Conservation (phyloP, 2,797 vertebrate species). For the Benthosema pterotum region DNA sequence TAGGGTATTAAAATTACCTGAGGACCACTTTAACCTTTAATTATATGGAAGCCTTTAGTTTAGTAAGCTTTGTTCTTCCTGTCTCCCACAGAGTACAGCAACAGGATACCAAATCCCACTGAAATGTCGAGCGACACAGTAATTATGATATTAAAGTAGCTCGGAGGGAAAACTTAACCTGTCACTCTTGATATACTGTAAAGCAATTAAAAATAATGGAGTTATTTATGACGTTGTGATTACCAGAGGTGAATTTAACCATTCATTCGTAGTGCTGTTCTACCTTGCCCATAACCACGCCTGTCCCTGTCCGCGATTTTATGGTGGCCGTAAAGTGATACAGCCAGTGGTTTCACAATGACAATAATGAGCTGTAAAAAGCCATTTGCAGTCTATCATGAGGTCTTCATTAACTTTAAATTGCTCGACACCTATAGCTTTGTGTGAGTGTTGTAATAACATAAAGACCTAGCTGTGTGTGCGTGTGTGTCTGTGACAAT, state of each 20-base stretch:
- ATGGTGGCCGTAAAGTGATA: conserved; percentile 65
- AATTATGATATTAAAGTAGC: conserved; percentile 13
- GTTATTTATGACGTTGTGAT: conserved; percentile 57
- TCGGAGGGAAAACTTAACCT: conserved; percentile 8
- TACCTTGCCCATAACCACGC: conserved; percentile 39
- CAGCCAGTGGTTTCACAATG: conserved; percentile 66
- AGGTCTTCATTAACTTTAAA: conserved; percentile 68
- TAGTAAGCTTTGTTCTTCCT: conserved; percentile 1
- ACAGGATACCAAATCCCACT: conserved; percentile 33
- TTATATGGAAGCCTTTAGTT: conserved; percentile 27
- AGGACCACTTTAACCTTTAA: conserved; percentile 2
- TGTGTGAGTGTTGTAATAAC: too few relatives aligned
- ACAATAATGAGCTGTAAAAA: conserved; percentile 68
- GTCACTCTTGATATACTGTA: conserved; percentile 20
- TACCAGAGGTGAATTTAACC: conserved; percentile 43
- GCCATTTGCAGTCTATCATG: conserved; percentile 58
- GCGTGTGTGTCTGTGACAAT: too few relatives aligned
- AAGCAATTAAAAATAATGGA: conserved; percentile 37
- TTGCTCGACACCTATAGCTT: conserved; percentile 44
- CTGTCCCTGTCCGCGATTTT: conserved; percentile 55
- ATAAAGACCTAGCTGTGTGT: too few relatives aligned
- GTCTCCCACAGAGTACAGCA: conserved; percentile 27
- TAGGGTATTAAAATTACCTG: conserved; percentile 19
- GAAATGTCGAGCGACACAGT: conserved; percentile 31
- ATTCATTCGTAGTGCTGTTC: conserved; percentile 29